A percentile compares a stretch with the other conserved stretches of the same genome.
Evolutionary conservation across 2,888 invertebrate genomes (phyloP).

Genomic region (Callyntrura sp.): DNA sequence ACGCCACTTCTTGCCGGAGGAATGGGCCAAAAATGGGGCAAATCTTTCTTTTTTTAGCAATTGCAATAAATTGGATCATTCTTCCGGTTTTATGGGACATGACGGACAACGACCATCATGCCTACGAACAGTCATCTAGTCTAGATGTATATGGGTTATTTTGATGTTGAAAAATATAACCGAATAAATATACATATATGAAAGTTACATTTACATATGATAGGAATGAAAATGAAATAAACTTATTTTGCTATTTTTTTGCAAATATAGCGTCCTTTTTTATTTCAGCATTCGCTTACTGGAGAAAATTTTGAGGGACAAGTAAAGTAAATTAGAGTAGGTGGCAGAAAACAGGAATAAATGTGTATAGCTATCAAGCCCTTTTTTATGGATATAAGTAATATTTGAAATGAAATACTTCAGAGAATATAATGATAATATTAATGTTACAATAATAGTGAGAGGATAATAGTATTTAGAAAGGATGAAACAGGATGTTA

Average conservation of each 20-base stretch:
- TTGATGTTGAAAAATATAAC: not conserved
- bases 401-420: conserved; percentile 14
- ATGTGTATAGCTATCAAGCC: conserved; percentile 12
- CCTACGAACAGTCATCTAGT: not conserved
- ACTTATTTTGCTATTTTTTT: conserved; percentile 32
- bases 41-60: too few species aligned
- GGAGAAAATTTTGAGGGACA: conserved; percentile 72
- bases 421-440: not conserved
- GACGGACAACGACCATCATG: not conserved
- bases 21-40: too few species aligned
- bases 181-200: not conserved
- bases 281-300: conserved; percentile 79
- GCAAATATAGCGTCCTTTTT: conserved; percentile 78
- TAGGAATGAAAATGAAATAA: not conserved
- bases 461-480: not conserved
- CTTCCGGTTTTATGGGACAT: conserved; percentile 1
- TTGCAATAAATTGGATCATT: not conserved
- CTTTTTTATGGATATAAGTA: too few species aligned
- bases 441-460: not conserved
- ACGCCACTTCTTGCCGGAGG: too few species aligned
- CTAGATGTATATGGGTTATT: not conserved
- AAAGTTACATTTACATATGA: too few species aligned
- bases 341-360: conserved; percentile 24
- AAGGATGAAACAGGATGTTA: not conserved
- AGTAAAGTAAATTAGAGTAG: not conserved